Evolutionary conservation across 1,140 invertebrate genomes (phyloP), one percentile per base, ranked within the genome.

Genomic region (Tribolium castaneum): DNA sequence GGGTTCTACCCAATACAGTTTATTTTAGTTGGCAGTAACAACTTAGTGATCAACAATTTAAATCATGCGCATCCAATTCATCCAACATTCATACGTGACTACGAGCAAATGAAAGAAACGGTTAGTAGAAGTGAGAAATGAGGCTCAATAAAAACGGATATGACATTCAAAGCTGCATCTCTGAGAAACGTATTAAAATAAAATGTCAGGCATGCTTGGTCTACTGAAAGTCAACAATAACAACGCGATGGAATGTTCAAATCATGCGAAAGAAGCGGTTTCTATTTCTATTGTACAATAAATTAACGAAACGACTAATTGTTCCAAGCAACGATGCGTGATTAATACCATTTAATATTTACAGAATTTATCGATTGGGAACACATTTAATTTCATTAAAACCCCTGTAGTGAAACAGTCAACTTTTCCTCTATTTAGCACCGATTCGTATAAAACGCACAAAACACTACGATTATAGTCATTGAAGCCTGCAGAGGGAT

Each of bases 391-490:
- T 66, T 30, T 66, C n/a, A 25, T 19, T 59, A 19, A 66, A 66
- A 66, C 59, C 59, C 59, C 59, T 66, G 59, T 35, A 66, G 59
- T 66, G 59, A 66, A 22, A 66, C 3, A 66, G 59, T 66, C 30
- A n/a, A 14, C 19, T 35, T 49, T 77, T 77, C 39, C 25, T 19
- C 16, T 62, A 39, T 76, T 79, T 77, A 76, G 59, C 70, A 76
- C 78, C 78, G 76, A 74, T 70, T 74, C 39, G 51, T 77, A 70
- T 70, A 71, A 50, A 70, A 74, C 59, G 54, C 78, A 76, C 62
- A 66, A 54, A 78, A 78, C 80, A 81, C 80, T 73, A 78, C 56
- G 34, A 81, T 34, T 71, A 81, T 75, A 77, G 78, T 79, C 80
- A 81, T 80, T 70, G 78, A 74, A 73, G 80, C 80, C 78, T 81